phyloP scores from a whole-genome alignment of 2,113 vertebrate species.

The Chionomys nivalis region DNA sequence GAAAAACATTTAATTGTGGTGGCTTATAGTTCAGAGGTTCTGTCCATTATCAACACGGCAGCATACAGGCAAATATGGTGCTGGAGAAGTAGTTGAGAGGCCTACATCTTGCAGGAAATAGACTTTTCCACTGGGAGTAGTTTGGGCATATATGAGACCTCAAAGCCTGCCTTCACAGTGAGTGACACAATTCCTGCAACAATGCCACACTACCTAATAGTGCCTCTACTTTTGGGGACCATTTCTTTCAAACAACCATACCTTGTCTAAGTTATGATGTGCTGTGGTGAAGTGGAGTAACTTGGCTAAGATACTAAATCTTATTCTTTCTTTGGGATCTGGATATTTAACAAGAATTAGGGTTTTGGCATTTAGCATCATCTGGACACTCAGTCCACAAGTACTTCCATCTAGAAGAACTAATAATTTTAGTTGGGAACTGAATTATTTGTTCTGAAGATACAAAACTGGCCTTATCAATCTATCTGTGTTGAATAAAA shows the following conservation, averaged over 20 bases:
- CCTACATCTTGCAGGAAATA: background rate
- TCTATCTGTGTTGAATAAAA: background rate
- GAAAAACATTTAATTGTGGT: background rate
- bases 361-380: background rate
- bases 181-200: background rate
- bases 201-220: background rate
- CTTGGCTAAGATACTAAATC: background rate
- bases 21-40: background rate
- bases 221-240: background rate
- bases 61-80: background rate
- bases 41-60: background rate
- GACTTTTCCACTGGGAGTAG: background rate
- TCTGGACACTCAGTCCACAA: background rate
- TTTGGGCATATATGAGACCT: background rate
- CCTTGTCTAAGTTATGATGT: background rate
- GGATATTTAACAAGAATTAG: background rate
- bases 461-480: background rate
- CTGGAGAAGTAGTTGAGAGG: background rate
- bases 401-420: background rate
- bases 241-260: background rate
- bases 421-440: background rate
- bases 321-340: background rate
- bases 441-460: background rate
- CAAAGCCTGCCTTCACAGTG: background rate
- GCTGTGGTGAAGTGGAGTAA: background rate